Evolutionary conservation across 2,888 invertebrate genomes (phyloP).

Genomic region (Aricia artaxerxes): DNA sequence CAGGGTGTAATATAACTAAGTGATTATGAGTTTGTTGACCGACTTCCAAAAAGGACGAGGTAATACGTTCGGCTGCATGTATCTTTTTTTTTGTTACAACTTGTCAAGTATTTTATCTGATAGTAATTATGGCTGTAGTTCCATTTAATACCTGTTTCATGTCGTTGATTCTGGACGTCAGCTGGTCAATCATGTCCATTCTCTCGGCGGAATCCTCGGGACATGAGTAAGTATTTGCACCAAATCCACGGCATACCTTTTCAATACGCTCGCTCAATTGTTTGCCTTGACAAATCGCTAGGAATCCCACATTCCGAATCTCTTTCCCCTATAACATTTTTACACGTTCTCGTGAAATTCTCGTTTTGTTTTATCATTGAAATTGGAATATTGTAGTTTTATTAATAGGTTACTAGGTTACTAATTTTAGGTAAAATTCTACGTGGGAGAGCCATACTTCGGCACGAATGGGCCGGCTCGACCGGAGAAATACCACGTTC

Average conservation of each 20-base stretch:
- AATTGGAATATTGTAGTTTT: neutral
- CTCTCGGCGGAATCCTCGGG: slow-evolving; percentile 89
- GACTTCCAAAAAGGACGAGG: no score
- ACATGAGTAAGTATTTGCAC: slow-evolving; percentile 92
- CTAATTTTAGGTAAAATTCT: no score
- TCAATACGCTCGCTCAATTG: slow-evolving; percentile 88
- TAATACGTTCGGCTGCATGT: no score
- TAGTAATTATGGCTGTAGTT: no score
- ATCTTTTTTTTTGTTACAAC: no score
- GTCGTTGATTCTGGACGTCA: slow-evolving; percentile 88
- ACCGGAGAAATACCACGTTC: no score
- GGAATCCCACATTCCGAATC: slow-evolving; percentile 92
- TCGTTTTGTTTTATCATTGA: neutral
- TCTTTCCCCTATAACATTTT: slow-evolving; percentile 83
- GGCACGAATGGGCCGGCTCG: no score
- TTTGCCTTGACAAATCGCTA: slow-evolving; percentile 91
- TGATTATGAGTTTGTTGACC: no score
- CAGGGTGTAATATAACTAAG: no score
- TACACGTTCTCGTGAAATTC: neutral
- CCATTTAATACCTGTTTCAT: slow-evolving; percentile 55
- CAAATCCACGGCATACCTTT: slow-evolving; percentile 94
- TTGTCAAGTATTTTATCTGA: no score
- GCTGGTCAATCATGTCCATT: slow-evolving; percentile 87
- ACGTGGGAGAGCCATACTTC: no score
- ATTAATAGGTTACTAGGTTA: no score